Percentiles rank a stretch among this genome's conserved stretches.
phyloP scores from a whole-genome alignment of 2,888 invertebrate genomes.

The Agapetus fuscipes region DNA sequence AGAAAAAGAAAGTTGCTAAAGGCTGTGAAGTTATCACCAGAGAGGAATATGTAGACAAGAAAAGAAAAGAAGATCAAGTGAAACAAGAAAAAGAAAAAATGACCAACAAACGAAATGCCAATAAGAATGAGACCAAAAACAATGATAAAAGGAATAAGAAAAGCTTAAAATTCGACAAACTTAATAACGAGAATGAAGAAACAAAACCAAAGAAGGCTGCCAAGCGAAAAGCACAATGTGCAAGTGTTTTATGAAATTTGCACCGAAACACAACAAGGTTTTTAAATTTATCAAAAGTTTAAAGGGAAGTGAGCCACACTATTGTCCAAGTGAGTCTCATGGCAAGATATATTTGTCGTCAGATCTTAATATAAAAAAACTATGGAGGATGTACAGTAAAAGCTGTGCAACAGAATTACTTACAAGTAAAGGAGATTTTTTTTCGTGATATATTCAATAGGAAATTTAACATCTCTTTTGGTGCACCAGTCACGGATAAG shows the following conservation, averaged over 20 bases:
- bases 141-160: too few species aligned
- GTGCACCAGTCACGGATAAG: conserved; percentile 14
- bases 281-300: conserved; percentile 11
- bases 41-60: too few species aligned
- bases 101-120: too few species aligned
- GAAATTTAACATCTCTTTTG: conserved; percentile 21
- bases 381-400: conserved; percentile 12
- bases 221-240: conserved; percentile 1
- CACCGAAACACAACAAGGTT: not conserved
- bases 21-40: too few species aligned
- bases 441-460: conserved; percentile 17
- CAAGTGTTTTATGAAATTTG: not conserved
- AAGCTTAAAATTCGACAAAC: too few species aligned
- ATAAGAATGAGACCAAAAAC: too few species aligned
- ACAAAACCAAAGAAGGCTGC: too few species aligned
- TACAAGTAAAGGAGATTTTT: conserved; percentile 11
- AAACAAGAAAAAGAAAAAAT: too few species aligned
- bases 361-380: conserved; percentile 18
- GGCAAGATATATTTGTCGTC: conserved; percentile 16
- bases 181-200: too few species aligned
- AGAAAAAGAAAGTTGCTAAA: too few species aligned
- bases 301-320: conserved; percentile 15
- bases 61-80: too few species aligned
- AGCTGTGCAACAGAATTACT: too few species aligned
- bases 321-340: conserved; percentile 11